Percentiles rank a stretch among this genome's conserved stretches.
Evolutionary conservation across 2,797 vertebrate species (phyloP).

Genomic region (Selene dorsalis): DNA sequence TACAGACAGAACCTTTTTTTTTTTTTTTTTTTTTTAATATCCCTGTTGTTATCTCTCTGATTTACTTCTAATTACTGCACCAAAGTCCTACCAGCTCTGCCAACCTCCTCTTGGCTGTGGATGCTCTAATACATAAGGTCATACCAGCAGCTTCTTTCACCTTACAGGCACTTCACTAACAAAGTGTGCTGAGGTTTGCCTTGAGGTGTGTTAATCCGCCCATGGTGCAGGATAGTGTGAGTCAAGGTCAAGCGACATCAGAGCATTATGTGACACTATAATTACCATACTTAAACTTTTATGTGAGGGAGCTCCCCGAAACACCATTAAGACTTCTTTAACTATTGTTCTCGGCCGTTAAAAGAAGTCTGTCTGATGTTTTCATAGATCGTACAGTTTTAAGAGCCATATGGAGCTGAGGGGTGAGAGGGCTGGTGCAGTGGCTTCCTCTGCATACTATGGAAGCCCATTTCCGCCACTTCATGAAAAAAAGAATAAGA

Average conservation of each 20-base stretch:
- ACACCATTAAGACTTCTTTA: constrained; percentile 31
- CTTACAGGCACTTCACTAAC: constrained; percentile 14
- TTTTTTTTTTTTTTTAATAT: neutral
- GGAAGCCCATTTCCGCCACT: no score
- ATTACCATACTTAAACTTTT: constrained; percentile 36
- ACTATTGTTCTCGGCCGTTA: constrained; percentile 16
- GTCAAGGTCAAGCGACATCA: constrained; percentile 22
- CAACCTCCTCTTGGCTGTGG: constrained; percentile 1
- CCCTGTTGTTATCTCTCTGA: neutral
- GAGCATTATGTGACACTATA: constrained; percentile 9
- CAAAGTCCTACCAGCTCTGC: constrained; percentile 7
- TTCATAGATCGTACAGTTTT: constrained; percentile 41
- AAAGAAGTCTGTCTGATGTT: constrained; percentile 18
- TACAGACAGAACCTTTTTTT: neutral
- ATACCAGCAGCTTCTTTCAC: constrained; percentile 13
- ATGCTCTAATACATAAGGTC: constrained; percentile 28
- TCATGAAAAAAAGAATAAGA: no score
- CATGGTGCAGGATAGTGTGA: neutral
- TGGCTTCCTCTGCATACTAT: constrained; percentile 35
- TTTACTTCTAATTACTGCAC: constrained; percentile 1
- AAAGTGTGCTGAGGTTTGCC: neutral
- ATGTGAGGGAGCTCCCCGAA: neutral
- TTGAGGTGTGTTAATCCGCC: neutral
- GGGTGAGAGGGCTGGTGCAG: constrained; percentile 24
- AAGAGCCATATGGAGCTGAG: constrained; percentile 37